phyloP scores from a whole-genome alignment of 2,113 vertebrate genomes.

The Martes martes region DNA sequence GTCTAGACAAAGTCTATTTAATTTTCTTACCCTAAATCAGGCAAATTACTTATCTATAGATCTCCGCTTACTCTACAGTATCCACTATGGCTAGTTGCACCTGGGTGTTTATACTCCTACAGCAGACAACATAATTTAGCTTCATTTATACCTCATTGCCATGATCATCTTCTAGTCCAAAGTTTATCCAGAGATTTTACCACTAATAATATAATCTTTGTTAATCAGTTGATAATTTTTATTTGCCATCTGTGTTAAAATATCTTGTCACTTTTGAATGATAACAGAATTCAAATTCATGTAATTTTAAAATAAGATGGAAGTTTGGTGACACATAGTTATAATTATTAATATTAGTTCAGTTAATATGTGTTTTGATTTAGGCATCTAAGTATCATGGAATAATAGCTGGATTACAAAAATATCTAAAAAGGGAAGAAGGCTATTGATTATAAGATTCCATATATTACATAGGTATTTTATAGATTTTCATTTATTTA shows the following conservation, averaged over 20 bases:
- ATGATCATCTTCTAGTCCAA: background rate
- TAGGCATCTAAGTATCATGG: background rate
- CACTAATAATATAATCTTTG: background rate
- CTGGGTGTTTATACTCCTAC: slow-evolving; percentile 47
- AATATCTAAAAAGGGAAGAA: background rate
- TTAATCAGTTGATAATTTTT: background rate
- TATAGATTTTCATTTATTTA: background rate
- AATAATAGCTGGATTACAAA: background rate
- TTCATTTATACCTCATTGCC: background rate
- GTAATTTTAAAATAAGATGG: background rate
- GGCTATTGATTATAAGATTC: background rate
- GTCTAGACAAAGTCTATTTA: slow-evolving; percentile 55
- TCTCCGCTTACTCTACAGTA: slow-evolving; percentile 54
- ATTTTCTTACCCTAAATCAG: slow-evolving; percentile 59
- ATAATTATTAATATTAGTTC: background rate
- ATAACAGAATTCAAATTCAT: background rate
- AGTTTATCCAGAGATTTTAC: slow-evolving; percentile 28
- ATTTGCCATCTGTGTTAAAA: background rate
- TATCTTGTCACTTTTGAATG: background rate
- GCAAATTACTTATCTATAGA: slow-evolving; percentile 72
- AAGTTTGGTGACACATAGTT: background rate
- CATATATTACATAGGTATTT: background rate
- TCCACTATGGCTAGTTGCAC: slow-evolving; percentile 58
- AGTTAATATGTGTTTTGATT: background rate
- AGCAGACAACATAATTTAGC: slow-evolving; percentile 10